Evolutionary conservation across 2,888 invertebrate species (phyloP).

Genomic region (Sabatieria punctata): DNA sequence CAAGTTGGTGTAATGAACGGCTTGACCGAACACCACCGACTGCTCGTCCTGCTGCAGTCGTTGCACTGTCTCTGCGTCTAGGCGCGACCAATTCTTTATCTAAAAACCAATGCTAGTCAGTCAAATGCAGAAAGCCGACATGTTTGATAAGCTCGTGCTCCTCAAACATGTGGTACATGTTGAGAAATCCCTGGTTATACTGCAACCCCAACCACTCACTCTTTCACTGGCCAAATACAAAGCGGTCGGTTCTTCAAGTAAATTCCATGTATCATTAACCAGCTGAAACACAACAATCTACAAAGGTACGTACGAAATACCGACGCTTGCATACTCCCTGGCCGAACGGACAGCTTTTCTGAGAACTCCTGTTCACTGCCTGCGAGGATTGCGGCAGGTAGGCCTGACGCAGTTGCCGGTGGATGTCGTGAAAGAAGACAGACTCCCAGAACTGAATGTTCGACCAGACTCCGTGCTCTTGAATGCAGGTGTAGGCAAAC

Average conservation of each 20-base stretch:
- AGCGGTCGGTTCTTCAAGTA: constrained; percentile 14
- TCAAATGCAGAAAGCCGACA: too few relatives aligned
- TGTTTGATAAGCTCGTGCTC: too few relatives aligned
- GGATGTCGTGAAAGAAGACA: constrained; percentile 84
- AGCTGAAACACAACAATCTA: too few relatives aligned
- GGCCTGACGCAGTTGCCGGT: constrained; percentile 73
- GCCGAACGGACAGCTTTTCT: too few relatives aligned
- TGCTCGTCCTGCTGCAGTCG: constrained; percentile 47
- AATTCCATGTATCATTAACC: constrained; percentile 12
- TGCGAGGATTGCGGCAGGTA: too few relatives aligned
- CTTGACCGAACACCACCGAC: constrained; percentile 86
- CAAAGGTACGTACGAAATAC: too few relatives aligned
- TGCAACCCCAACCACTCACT: neutral
- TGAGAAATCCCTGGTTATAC: too few relatives aligned
- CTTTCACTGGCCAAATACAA: constrained; percentile 12
- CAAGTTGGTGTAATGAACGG: constrained; percentile 88
- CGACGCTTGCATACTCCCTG: too few relatives aligned
- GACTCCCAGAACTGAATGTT: constrained; percentile 96
- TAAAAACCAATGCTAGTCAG: too few relatives aligned
- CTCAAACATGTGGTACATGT: too few relatives aligned
- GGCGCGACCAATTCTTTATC: too few relatives aligned
- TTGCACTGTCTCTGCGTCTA: neutral
- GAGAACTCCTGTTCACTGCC: too few relatives aligned
- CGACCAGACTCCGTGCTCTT: constrained; percentile 90
- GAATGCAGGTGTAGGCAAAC: constrained; percentile 92